Percentiles rank a stretch among this genome's conserved stretches.
Evolutionary conservation across 2,888 invertebrate genomes (phyloP).

Genomic region (Tillus elongatus): DNA sequence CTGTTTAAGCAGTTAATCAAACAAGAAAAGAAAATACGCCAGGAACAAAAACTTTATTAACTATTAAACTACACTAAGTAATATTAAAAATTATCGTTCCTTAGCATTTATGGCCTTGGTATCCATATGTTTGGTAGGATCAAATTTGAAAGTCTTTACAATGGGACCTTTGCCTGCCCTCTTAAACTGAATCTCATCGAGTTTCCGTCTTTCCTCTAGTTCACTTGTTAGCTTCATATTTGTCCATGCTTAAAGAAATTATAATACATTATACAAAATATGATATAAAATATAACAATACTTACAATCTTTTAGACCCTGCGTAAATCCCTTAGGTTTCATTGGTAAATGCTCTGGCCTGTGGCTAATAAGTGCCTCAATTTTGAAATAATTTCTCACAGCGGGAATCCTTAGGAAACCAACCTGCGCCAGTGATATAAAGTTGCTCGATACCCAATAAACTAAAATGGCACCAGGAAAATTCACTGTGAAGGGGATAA

Average conservation of each 20-base stretch:
- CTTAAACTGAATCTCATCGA: slow-evolving; percentile 72
- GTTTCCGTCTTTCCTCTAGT: slow-evolving; percentile 63
- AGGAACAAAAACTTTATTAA: too few species aligned
- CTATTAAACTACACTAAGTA: too few species aligned
- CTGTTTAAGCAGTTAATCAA: too few species aligned
- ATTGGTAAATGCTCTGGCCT: slow-evolving; percentile 50
- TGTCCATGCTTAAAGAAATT: slow-evolving; percentile 55
- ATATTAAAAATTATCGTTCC: not conserved
- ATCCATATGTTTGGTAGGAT: slow-evolving; percentile 57
- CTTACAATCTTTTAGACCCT: slow-evolving; percentile 72
- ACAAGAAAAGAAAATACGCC: too few species aligned
- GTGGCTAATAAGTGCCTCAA: slow-evolving; percentile 54
- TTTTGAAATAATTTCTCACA: slow-evolving; percentile 67
- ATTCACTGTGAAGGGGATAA: slow-evolving; percentile 77
- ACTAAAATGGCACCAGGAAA: slow-evolving; percentile 82
- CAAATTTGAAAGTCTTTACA: slow-evolving; percentile 76
- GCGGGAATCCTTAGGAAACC: slow-evolving; percentile 63
- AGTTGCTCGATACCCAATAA: slow-evolving; percentile 86
- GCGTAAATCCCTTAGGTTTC: slow-evolving; percentile 68
- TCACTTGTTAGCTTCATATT: slow-evolving; percentile 73
- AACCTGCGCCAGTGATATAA: slow-evolving; percentile 75
- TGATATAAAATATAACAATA: slow-evolving; percentile 10
- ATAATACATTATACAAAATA: slow-evolving; percentile 2
- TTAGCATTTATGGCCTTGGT: slow-evolving; percentile 12
- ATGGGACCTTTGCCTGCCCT: slow-evolving; percentile 80